Evolutionary conservation across 2,888 invertebrate species (phyloP).

Genomic region (Andricus quercusramuli): DNA sequence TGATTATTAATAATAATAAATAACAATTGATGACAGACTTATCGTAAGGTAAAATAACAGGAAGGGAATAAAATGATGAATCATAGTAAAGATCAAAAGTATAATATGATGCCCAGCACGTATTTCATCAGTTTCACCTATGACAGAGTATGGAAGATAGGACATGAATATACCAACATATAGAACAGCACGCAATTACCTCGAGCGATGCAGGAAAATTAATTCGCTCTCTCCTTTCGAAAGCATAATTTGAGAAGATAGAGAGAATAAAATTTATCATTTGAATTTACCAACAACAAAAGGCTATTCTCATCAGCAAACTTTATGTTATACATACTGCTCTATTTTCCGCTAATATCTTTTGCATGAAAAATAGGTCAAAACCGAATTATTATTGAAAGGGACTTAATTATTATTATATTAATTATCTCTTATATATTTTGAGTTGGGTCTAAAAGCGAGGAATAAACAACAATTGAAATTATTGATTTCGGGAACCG

Average conservation of each 20-base stretch:
- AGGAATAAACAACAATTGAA: neutral
- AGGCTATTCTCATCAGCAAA: constrained; percentile 4
- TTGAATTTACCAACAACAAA: constrained; percentile 35
- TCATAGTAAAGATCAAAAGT: neutral
- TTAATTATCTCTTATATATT: neutral
- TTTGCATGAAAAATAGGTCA: neutral
- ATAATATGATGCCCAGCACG: constrained; percentile 24
- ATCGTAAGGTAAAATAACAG: neutral
- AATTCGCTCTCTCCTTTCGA: constrained; percentile 39
- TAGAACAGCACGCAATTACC: constrained; percentile 37
- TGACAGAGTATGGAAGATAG: constrained; percentile 33
- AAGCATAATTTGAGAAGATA: constrained; percentile 36
- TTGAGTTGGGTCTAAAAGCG: neutral
- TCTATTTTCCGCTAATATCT: neutral
- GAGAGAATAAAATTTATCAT: constrained; percentile 39
- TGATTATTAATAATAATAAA: too few relatives aligned
- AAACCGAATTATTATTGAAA: neutral
- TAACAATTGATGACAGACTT: neutral
- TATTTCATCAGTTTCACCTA: constrained; percentile 39
- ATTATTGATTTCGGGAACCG: neutral
- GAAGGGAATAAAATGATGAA: neutral
- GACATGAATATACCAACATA: constrained; percentile 34
- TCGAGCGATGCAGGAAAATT: constrained; percentile 37
- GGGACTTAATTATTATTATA: neutral
- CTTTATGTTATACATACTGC: neutral